These are phyloP conservation scores for Pachycephus smyrnensis DNA, from an alignment of 2,888 invertebrate genomes.

Conservation along the genomic window DNA sequence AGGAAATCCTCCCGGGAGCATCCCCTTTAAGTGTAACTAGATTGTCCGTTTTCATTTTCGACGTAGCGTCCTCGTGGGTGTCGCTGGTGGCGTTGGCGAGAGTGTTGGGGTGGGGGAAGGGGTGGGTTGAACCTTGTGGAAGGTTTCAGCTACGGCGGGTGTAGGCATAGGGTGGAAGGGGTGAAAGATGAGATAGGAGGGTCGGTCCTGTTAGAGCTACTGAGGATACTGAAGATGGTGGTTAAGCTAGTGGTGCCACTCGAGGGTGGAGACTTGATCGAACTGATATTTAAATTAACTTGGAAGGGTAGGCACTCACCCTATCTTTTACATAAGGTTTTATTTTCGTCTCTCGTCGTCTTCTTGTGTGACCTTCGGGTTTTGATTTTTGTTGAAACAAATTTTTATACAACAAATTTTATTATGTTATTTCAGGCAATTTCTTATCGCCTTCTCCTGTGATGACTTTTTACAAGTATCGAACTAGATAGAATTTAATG, in stretches of 20 bases:
- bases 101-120: not conserved
- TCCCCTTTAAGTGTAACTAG: constrained; percentile 3
- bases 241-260: too few species aligned
- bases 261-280: not conserved
- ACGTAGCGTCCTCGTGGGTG: not conserved
- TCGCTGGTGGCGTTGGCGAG: not conserved
- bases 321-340: not conserved
- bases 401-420: too few species aligned
- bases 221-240: too few species aligned
- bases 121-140: not conserved
- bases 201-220: too few species aligned
- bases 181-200: too few species aligned
- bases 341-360: not conserved
- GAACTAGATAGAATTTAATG: too few species aligned
- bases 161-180: too few species aligned
- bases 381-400: too few species aligned
- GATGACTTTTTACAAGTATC: too few species aligned
- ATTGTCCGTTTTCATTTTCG: constrained; percentile 1
- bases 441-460: too few species aligned
- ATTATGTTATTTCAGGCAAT: too few species aligned
- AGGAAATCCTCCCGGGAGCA: not conserved
- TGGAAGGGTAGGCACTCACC: not conserved
- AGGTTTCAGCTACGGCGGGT: too few species aligned
- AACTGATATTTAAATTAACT: constrained; percentile 2
- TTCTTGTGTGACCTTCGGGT: not conserved